Conservation (phyloP, 2,797 vertebrate genomes). For the Rhabdomys pumilio region DNA sequence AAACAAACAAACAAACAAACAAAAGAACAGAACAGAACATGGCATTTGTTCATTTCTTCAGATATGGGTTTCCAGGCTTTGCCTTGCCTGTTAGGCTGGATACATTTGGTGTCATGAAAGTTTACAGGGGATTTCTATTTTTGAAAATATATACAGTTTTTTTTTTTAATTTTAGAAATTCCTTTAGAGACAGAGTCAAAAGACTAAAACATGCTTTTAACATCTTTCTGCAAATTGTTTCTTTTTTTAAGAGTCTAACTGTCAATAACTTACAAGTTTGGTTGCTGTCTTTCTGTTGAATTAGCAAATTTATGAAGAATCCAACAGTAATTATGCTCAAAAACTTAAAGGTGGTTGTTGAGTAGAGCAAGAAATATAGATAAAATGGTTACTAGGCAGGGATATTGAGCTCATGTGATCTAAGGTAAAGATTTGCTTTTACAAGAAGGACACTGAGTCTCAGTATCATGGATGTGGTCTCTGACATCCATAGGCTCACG, state of each 20-base stretch:
- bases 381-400: not conserved
- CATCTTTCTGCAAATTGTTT: not conserved
- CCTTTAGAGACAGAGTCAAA: not conserved
- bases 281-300: not conserved
- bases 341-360: not conserved
- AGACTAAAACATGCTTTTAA: not conserved
- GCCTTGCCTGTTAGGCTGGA: not conserved
- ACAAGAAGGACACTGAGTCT: not conserved
- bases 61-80: not conserved
- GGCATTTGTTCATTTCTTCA: not conserved
- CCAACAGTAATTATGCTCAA: not conserved
- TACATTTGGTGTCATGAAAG: not conserved
- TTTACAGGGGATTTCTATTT: not conserved
- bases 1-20: not conserved
- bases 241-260: not conserved
- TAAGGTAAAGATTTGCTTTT: not conserved
- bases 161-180: not conserved
- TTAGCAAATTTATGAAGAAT: not conserved
- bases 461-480: accelerated
- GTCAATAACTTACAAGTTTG: not conserved
- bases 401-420: not conserved
- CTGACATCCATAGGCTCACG: not conserved
- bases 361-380: not conserved
- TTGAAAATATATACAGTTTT: not conserved
- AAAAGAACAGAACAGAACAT: not conserved